Evolutionary conservation across 2,888 invertebrate species (phyloP), one percentile per base, ranked within the genome.

Genomic region (Caenorhabditis sp.): DNA sequence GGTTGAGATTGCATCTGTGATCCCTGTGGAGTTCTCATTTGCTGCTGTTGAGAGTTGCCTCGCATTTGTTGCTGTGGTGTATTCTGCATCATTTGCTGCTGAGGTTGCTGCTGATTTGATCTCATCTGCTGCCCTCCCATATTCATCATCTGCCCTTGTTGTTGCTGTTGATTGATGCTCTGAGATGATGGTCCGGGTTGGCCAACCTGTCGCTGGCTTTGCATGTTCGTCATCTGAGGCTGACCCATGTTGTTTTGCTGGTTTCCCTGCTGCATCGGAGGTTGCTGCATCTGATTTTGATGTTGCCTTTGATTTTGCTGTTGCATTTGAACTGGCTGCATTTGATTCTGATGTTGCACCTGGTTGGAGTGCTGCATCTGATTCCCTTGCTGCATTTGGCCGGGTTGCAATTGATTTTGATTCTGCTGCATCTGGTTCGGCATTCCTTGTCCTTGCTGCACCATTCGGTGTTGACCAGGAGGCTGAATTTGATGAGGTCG

Each of bases 401-500:
- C 58, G 6, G n/a, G 49, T 75, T 41, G 66, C 24, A 64, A n/a
- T n/a, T n/a, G n/a, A n/a, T n/a, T 24, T 24, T 44, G 51, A 49
- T 58, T 22, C 16, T 63, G 70, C 16, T 56, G 64, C 75, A 75
- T 47, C 19, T 47, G 47, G n/a, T 54, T 51, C 26, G 59, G 38
- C 38, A 38, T 38, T 38, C 38, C 38, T 38, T 38, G 31, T 10
- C 35, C 49, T n/a, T 72, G 80, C 3, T 26, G 80, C 2, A 56
- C 41, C 7, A 66, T 38, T 59, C 73, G 72, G 16, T 63, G 72
- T 14, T 19, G 64, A 0, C 72, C 72, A 7, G 79, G 68, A 8
- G 80, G 73, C 61, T 80, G 80, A 22, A 80, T 80, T 31, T 72
- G 80, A 38, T 73, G 73, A 6, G 80, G 73, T 44, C 73, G 66